Base-by-base conservation (phyloP, 1,140 invertebrate genomes). In the Dendroctonus ponderosae region DNA sequence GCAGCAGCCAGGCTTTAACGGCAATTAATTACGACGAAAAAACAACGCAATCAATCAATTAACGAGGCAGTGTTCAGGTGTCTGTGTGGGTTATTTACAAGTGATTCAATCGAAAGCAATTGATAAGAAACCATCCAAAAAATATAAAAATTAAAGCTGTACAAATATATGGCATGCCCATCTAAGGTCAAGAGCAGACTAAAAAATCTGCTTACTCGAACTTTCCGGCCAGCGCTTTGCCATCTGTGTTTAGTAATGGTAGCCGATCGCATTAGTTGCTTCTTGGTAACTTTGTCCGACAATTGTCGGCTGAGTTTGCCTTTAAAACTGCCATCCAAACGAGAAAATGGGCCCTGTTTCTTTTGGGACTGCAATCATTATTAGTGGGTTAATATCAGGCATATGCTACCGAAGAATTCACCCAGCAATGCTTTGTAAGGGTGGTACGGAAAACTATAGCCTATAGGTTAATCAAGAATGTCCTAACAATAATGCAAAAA, bases 201-300 rank as follows among this genome's bases (percentile, higher is more conserved):
- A 8, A 12, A 67, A 7, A 26, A 66, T n/a, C 37, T 46, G 66
- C 85, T 85, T 86, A 87, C 85, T 81, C 84, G 82, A 75, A 86
- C 85, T 85, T 85, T 86, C 68, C 84, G 82, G 72, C 85, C 86
- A 67, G 85, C 86, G 69, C 72, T 82, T 71, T 82, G 85, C 86
- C 86, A 88, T 66, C 72, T 71, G 37, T 71, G 68, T 67, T 71
- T 72, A 41, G 73, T 64, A 40, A 62, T 74, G 7, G 78, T 76
- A 12, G 66, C 69, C 9, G 73, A 74, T n/a, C 76, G 70, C 66
- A 74, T 67, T 37, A 78, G 52, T 50, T 77, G 72, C 67, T 67
- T 73, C 53, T 73, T 73, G 38, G 76, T 75, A 41, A 78, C 68
- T 46, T 76, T 74, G 60, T 78, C 81, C 12, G 83, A 84, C 63